Conservation (phyloP, 2,797 vertebrate genomes). For the Sylvilagus floridanus region DNA sequence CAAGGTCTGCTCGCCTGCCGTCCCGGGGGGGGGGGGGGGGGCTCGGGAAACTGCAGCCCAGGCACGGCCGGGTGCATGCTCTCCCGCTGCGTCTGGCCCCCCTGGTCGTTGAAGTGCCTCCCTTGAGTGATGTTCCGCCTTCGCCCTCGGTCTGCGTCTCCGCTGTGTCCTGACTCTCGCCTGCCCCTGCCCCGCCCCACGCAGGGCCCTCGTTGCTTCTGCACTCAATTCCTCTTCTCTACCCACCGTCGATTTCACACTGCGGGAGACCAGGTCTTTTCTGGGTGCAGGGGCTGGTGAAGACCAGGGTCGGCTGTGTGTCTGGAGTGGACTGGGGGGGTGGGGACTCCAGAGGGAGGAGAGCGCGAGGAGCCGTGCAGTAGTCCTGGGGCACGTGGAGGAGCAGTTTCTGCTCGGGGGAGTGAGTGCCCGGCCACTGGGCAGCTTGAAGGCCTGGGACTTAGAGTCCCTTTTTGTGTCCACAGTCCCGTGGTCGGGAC, state of each 20-base stretch:
- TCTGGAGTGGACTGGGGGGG: neutral
- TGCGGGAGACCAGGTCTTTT: neutral
- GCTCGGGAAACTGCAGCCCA: too few relatives aligned
- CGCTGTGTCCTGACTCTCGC: too few relatives aligned
- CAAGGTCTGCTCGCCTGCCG: constrained; percentile 88
- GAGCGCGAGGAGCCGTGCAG: neutral
- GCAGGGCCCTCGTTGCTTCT: neutral
- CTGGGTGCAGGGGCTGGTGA: neutral
- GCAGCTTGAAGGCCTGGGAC: neutral
- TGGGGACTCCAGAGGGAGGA: too few relatives aligned
- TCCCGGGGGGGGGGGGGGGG: too few relatives aligned
- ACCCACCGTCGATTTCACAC: neutral
- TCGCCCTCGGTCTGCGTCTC: neutral
- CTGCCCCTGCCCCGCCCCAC: too few relatives aligned
- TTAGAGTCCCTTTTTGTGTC: neutral
- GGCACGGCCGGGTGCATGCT: too few relatives aligned
- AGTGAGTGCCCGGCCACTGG: neutral
- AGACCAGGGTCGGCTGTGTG: neutral
- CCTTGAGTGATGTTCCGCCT: neutral
- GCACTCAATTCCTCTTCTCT: neutral
- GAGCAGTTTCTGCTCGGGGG: neutral
- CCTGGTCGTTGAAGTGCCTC: too few relatives aligned
- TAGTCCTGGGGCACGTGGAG: neutral
- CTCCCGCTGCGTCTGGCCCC: too few relatives aligned
- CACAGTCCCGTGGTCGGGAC: neutral